Percentiles rank a stretch among this genome's conserved stretches.
phyloP scores from a whole-genome alignment of 1,140 invertebrate species.

The Gryllus bimaculatus region DNA sequence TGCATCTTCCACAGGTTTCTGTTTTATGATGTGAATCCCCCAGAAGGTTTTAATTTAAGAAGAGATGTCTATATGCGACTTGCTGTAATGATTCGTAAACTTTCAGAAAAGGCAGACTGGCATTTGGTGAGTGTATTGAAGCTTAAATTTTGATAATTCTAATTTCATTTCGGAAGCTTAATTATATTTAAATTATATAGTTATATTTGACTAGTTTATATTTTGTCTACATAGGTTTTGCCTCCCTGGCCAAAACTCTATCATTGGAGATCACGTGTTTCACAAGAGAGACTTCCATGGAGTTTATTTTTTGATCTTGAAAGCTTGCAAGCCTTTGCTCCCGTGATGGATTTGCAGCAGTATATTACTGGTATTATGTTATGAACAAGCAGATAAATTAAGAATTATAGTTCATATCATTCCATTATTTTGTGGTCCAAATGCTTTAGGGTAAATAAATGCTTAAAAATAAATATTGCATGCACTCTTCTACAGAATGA shows the following conservation, averaged over 20 bases:
- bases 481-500: no score
- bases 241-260: constrained; percentile 85
- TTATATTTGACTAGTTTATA: not conserved
- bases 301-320: constrained; percentile 74
- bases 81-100: constrained; percentile 64
- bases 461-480: no score
- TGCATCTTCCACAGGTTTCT: constrained; percentile 45
- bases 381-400: constrained; percentile 9
- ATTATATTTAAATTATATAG: not conserved
- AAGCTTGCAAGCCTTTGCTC: constrained; percentile 67
- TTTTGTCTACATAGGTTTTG: constrained; percentile 46
- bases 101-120: constrained; percentile 44
- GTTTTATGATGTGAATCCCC: constrained; percentile 87
- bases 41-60: constrained; percentile 93
- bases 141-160: not conserved
- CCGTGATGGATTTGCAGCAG: constrained; percentile 81
- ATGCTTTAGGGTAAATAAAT: no score
- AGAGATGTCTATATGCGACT: constrained; percentile 91
- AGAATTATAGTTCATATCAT: constrained; percentile 10
- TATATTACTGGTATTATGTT: constrained; percentile 51
- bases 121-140: constrained; percentile 36
- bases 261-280: constrained; percentile 70
- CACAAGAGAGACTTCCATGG: constrained; percentile 59
- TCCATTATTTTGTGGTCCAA: no score
- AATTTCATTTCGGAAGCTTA: not conserved